Percentiles rank a stretch among this genome's conserved stretches.
phyloP scores from a whole-genome alignment of 1,140 invertebrate genomes.

The Phortica variegata region DNA sequence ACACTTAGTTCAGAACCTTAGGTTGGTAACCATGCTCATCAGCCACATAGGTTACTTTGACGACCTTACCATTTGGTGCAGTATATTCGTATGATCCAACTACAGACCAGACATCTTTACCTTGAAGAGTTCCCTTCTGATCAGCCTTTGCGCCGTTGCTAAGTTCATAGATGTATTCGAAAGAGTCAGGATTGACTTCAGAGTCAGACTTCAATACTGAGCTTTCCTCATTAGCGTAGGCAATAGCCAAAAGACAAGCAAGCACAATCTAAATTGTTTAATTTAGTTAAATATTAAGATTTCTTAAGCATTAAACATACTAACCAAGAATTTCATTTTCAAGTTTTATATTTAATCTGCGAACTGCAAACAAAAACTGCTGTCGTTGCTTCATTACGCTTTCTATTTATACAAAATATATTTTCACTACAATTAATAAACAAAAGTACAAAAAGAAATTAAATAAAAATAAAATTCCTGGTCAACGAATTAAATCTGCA shows the following conservation, averaged over 20 bases:
- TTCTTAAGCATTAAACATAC: conserved; percentile 10
- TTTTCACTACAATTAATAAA: too few species aligned
- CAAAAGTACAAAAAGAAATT: too few species aligned
- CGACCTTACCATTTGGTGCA: conserved; percentile 66
- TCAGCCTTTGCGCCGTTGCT: conserved; percentile 76
- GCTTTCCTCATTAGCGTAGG: conserved; percentile 35
- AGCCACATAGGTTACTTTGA: conserved; percentile 51
- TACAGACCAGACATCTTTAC: conserved; percentile 66
- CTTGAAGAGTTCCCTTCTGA: conserved; percentile 68
- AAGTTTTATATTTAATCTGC: too few species aligned
- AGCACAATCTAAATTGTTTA: conserved; percentile 33
- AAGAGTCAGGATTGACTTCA: conserved; percentile 27
- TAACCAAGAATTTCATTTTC: conserved; percentile 50
- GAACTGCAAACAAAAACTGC: too few species aligned
- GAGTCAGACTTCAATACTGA: conserved; percentile 12
- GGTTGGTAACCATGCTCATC: conserved; percentile 77
- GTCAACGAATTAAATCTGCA: too few species aligned
- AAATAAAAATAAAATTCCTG: too few species aligned
- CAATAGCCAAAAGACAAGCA: conserved; percentile 37
- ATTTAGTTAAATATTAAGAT: not conserved
- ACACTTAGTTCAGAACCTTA: conserved; percentile 45
- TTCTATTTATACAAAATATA: too few species aligned
- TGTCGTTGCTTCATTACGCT: too few species aligned
- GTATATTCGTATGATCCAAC: conserved; percentile 72
- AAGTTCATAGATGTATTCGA: conserved; percentile 64